These are phyloP conservation scores for Eucera pruinosa DNA, from an alignment of 2,888 invertebrate genomes.

Conservation along the genomic window DNA sequence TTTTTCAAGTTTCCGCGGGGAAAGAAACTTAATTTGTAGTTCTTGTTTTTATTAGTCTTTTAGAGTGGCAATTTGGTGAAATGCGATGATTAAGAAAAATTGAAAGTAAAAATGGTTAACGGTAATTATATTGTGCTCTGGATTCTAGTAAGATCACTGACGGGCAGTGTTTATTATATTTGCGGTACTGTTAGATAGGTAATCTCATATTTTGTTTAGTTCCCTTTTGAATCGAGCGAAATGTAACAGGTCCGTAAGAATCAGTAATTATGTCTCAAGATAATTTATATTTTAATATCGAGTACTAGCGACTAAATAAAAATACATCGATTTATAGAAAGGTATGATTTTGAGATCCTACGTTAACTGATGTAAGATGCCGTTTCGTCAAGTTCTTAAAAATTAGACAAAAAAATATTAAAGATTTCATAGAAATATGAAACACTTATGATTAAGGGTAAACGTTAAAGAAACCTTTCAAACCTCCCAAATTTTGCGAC, in stretches of 20 bases:
- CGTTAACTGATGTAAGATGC: neutral
- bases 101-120: neutral
- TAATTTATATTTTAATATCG: neutral
- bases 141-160: conserved; percentile 6
- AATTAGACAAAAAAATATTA: no score
- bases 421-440: no score
- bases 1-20: conserved; percentile 6
- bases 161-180: neutral
- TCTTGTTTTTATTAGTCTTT: neutral
- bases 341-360: neutral
- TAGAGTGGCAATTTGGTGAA: neutral
- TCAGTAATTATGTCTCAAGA: neutral
- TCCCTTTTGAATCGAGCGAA: conserved; percentile 1
- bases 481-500: neutral
- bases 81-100: conserved; percentile 9
- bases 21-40: conserved; percentile 33
- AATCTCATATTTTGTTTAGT: neutral
- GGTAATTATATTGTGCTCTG: conserved; percentile 22
- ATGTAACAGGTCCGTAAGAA: neutral
- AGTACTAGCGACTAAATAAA: conserved; percentile 1
- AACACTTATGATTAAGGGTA: neutral
- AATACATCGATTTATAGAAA: no score
- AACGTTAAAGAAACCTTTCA: neutral
- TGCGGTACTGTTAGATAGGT: neutral
- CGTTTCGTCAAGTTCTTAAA: neutral